A percentile compares a stretch with the other conserved stretches of the same genome.
phyloP scores from a whole-genome alignment of 2,888 invertebrate species.

The Drosophila multiciliata region DNA sequence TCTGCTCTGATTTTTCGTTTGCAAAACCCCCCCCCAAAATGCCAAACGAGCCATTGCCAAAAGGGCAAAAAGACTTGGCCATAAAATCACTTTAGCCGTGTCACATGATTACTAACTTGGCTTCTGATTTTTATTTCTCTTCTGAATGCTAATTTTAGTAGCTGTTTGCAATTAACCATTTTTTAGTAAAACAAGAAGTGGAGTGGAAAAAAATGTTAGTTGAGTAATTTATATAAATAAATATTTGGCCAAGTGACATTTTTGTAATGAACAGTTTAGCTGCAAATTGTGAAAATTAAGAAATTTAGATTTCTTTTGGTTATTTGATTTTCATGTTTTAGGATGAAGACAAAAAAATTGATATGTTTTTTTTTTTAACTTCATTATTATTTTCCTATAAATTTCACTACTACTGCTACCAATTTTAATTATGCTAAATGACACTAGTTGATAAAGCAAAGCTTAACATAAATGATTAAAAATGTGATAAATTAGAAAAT shows the following conservation, averaged over 20 bases:
- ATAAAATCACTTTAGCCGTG: slow-evolving; percentile 28
- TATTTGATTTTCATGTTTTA: background rate
- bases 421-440: no score
- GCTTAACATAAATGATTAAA: no score
- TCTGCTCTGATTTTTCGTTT: slow-evolving; percentile 47
- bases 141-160: background rate
- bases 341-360: no score
- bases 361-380: no score
- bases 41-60: slow-evolving; percentile 8
- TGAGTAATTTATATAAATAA: background rate
- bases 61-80: slow-evolving; percentile 24
- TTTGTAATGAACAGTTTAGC: background rate
- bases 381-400: no score
- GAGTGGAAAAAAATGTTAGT: no score
- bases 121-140: slow-evolving; percentile 15
- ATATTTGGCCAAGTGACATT: background rate
- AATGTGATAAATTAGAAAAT: no score
- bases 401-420: no score
- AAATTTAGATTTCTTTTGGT: background rate
- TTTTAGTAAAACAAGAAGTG: background rate
- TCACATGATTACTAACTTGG: slow-evolving; percentile 23
- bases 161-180: background rate
- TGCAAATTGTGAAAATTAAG: background rate
- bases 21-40: slow-evolving; percentile 20
- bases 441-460: no score